Percentiles rank a stretch among this genome's conserved stretches.
These are phyloP conservation scores for Atta texana DNA, from an alignment of 1,140 invertebrate species.

Conservation along the genomic window DNA sequence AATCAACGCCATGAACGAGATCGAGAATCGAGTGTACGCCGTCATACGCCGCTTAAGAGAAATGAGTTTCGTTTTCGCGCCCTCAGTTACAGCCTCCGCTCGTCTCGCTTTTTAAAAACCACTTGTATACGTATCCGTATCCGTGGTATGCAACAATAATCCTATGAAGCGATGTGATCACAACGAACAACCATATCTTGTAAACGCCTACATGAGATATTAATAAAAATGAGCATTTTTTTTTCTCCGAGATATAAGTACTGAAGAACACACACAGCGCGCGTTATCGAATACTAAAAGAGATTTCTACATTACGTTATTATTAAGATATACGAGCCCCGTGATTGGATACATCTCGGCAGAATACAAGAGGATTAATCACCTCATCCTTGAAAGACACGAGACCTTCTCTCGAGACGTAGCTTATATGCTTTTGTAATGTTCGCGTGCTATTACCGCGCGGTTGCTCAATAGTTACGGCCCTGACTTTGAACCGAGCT, in stretches of 20 bases:
- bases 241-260: not conserved
- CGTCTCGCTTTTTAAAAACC: conserved; percentile 38
- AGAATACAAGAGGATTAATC: conserved; percentile 34
- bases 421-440: conserved; percentile 35
- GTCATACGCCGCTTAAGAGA: conserved; percentile 55
- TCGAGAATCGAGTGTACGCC: conserved; percentile 50
- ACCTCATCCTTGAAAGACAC: conserved; percentile 47
- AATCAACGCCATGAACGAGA: conserved; percentile 64
- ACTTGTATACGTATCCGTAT: not conserved
- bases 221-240: not conserved
- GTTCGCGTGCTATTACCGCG: conserved; percentile 48
- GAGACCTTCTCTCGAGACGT: conserved; percentile 21
- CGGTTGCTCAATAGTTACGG: conserved; percentile 71
- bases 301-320: not conserved
- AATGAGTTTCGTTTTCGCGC: conserved; percentile 63
- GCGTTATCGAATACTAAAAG: not conserved
- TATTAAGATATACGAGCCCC: not conserved
- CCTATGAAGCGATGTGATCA: conserved; percentile 20
- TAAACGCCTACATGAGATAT: not conserved
- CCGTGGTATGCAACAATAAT: conserved; percentile 24
- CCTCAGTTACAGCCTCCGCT: conserved; percentile 24
- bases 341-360: not conserved
- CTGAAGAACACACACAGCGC: not conserved
- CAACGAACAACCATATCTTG: not conserved
- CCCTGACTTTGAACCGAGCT: conserved; percentile 78